Evolutionary conservation across 2,113 vertebrate species (phyloP).

Genomic region (Phodopus roborovskii): DNA sequence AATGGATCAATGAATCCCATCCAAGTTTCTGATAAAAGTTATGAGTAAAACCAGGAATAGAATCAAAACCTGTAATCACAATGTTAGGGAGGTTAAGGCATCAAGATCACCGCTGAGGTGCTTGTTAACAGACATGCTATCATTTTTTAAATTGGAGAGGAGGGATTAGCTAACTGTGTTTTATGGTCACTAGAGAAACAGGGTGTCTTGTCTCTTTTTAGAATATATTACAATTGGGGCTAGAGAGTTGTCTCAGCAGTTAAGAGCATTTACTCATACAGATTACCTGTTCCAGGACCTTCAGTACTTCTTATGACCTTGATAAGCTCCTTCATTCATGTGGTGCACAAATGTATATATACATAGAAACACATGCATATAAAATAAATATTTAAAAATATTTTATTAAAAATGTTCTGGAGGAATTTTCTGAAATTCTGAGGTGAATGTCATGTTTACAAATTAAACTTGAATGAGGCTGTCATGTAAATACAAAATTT

Average conservation of each 20-base stretch:
- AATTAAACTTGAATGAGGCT: not conserved
- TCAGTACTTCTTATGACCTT: not conserved
- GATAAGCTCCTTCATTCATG: not conserved
- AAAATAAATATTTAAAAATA: not conserved
- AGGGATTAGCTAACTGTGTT: not conserved
- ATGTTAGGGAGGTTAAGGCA: not conserved
- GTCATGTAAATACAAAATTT: constrained; percentile 19
- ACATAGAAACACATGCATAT: not conserved
- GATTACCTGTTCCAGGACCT: not conserved
- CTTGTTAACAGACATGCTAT: not conserved
- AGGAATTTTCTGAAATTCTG: not conserved
- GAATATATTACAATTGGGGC: not conserved
- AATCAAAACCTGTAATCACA: not conserved
- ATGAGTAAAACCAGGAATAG: not conserved
- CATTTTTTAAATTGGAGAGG: not conserved
- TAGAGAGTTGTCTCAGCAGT: not conserved
- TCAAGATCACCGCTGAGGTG: not conserved
- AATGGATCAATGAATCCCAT: not conserved
- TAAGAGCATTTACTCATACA: not conserved
- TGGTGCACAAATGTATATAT: too few species aligned
- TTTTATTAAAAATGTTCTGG: not conserved
- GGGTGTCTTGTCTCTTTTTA: not conserved
- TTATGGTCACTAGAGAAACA: not conserved
- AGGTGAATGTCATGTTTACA: constrained; percentile 14
- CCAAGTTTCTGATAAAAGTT: not conserved